phyloP scores from a whole-genome alignment of 2,888 invertebrate species.

The Aphodius granarius region DNA sequence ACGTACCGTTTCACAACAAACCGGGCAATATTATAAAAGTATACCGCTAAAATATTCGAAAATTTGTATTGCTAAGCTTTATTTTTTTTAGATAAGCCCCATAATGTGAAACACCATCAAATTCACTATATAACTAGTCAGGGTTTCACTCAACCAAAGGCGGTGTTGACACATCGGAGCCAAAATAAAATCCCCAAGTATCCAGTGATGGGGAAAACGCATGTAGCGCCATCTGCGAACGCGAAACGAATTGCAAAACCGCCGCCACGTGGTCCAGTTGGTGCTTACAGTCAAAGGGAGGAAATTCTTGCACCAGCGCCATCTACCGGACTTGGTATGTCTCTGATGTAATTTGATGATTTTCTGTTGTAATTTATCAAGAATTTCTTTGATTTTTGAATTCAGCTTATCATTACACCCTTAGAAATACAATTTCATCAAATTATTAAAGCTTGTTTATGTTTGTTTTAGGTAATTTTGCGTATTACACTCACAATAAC shows the following conservation, averaged over 20 bases:
- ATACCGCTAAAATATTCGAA: not conserved
- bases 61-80: not conserved
- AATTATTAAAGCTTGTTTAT: not conserved
- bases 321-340: constrained; percentile 37
- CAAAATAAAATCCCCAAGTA: constrained; percentile 43
- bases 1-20: not conserved
- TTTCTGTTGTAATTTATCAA: not conserved
- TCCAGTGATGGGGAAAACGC: constrained; percentile 51
- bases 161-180: constrained; percentile 21
- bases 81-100: constrained; percentile 31
- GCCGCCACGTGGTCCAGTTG: constrained; percentile 35
- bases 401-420: too few species aligned
- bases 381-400: not conserved
- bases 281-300: constrained; percentile 46
- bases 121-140: constrained; percentile 47
- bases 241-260: constrained; percentile 38
- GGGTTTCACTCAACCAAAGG: constrained; percentile 18
- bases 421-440: not conserved
- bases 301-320: constrained; percentile 49
- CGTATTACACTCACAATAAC: constrained; percentile 47
- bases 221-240: constrained; percentile 19
- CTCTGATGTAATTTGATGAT: not conserved
- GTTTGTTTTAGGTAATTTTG: constrained; percentile 23
- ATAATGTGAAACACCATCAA: constrained; percentile 31
- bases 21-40: constrained; percentile 6